Evolutionary conservation across 2,113 vertebrate genomes (phyloP).

Genomic region (Rhea pennata): DNA sequence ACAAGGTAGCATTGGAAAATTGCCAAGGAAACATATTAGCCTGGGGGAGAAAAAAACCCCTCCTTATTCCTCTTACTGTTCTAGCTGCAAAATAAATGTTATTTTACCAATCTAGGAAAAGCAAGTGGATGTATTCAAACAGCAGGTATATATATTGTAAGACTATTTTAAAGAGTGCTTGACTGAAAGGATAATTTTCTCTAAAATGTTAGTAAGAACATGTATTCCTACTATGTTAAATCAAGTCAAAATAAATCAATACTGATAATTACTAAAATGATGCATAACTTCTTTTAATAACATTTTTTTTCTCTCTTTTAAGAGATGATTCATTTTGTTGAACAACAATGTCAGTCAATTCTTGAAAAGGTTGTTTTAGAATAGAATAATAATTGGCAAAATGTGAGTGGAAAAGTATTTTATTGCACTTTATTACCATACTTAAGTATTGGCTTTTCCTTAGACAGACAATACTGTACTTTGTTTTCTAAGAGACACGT

Average conservation of each 20-base stretch:
- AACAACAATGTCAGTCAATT: neutral
- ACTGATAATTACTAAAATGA: neutral
- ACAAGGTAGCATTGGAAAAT: neutral
- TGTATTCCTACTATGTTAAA: neutral
- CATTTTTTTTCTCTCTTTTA: too few relatives aligned
- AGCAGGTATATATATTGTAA: neutral
- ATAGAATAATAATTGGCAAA: neutral
- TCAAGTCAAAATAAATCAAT: neutral
- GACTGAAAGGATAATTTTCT: neutral
- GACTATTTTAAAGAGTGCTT: neutral
- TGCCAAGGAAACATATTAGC: neutral
- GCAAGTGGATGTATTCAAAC: neutral
- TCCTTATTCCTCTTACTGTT: neutral
- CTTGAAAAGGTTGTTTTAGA: neutral
- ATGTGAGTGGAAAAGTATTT: neutral
- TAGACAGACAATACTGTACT: slow-evolving; percentile 73
- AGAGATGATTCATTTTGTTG: neutral
- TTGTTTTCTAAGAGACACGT: slow-evolving; percentile 75
- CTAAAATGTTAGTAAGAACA: neutral
- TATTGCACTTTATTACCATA: neutral
- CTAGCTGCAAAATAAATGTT: neutral
- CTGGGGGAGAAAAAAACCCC: neutral
- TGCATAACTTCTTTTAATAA: neutral
- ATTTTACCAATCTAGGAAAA: neutral
- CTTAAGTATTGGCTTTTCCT: slow-evolving; percentile 70